Evolutionary conservation across 1,140 invertebrate genomes (phyloP), one percentile per base, ranked within the genome.

Genomic region (Ceratina japonica): DNA sequence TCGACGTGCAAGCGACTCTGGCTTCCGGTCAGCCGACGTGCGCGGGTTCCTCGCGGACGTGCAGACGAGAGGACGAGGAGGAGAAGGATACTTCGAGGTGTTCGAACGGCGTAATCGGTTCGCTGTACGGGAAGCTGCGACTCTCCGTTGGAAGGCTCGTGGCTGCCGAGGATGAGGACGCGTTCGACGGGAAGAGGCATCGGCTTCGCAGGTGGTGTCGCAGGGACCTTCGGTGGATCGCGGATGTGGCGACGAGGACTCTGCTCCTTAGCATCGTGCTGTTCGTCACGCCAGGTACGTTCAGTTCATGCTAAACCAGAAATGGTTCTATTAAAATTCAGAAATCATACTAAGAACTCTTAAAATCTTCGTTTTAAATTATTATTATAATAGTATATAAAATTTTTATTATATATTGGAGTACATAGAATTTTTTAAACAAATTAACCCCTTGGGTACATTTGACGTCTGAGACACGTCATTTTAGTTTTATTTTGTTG

Each of bases 21-120:
- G 86, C 88, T 83, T 92, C 92, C 85, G 90, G 92, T 86, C 90
- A 91, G 81, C 91, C 92, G 24, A 92, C 91, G 65, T 92, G 91
- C 83, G 80, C 87, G 75, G 78, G 88, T 62, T 82, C 74, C 62
- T 82, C 74, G 65, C 85, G 84, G 83, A n/a, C 65, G 85, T 87
- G 81, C 58, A 81, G 80, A 75, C 80, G 73, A 52, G 69, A 82
- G 82, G 70, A 85, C 80, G 74, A 72, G 52, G n/a, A n/a, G n/a
- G 63, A 86, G 79, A 84, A 86, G 79, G 82, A 82, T 56, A 68
- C 75, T 74, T 75, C 81, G 80, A 84, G 87, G 68, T 82, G 82
- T 59, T 82, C 81, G 71, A 82, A 86, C 66, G 58, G 63, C n/a
- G 83, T 70, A 27, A 77, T 84, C 73, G 73, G 81, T 37, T 59